phyloP scores from a whole-genome alignment of 2,797 vertebrate species.

The Amniataba percoides region DNA sequence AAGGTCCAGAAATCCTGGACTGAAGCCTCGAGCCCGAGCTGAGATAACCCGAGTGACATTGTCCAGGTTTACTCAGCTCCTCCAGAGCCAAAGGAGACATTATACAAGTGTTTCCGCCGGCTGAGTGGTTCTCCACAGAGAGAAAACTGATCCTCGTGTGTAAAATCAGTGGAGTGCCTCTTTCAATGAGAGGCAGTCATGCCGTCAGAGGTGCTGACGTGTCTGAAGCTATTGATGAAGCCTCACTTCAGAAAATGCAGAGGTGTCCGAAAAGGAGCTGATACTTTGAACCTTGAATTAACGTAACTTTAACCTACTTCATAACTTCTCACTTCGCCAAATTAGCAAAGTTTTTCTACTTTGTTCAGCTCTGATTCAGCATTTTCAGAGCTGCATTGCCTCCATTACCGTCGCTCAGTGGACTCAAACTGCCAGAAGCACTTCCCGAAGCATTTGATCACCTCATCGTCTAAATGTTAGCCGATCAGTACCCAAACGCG shows the following conservation, averaged over 20 bases:
- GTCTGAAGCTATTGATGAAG: constrained; percentile 3
- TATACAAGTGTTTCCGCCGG: constrained; percentile 16
- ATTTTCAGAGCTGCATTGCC: constrained; percentile 20
- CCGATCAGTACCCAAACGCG: constrained; percentile 7
- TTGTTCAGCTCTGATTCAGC: constrained; percentile 44
- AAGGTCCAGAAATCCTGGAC: background rate
- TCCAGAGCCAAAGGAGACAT: constrained; percentile 22
- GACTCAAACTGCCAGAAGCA: constrained; percentile 41
- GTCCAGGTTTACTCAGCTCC: constrained; percentile 17
- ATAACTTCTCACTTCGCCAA: constrained; percentile 46
- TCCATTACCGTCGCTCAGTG: background rate
- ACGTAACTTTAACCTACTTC: constrained; percentile 48
- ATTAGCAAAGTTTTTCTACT: constrained; percentile 20
- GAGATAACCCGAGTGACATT: constrained; percentile 5
- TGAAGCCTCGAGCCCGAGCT: background rate
- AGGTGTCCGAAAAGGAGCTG: constrained; percentile 24
- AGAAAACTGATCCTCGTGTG: constrained; percentile 44
- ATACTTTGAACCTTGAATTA: constrained; percentile 6
- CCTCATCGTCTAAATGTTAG: constrained; percentile 7
- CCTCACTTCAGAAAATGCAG: constrained; percentile 34
- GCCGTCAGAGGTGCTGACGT: constrained; percentile 46
- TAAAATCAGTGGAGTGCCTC: constrained; percentile 44
- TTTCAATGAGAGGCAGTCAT: constrained; percentile 41
- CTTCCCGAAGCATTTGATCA: constrained; percentile 49
- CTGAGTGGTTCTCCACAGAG: constrained; percentile 13